Evolutionary conservation across 2,888 invertebrate genomes (phyloP).

Genomic region (Cantharis lateralis): DNA sequence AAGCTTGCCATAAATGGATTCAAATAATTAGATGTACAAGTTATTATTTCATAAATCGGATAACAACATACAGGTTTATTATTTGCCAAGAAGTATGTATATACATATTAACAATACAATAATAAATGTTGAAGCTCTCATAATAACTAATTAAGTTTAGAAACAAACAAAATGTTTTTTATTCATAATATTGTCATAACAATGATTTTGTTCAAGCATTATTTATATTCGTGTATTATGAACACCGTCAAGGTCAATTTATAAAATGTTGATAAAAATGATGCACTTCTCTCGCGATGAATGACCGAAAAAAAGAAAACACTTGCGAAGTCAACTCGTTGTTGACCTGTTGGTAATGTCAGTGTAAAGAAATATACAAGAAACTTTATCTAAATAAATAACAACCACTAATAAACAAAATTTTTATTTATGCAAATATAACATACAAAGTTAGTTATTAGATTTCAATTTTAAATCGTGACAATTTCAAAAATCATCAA

Average conservation of each 20-base stretch:
- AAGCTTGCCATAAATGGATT: neutral
- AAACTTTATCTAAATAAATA: neutral
- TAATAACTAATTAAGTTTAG: neutral
- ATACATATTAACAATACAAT: neutral
- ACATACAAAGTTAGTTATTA: neutral
- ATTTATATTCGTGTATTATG: slow-evolving; percentile 19
- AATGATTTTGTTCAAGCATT: neutral
- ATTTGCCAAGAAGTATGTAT: neutral
- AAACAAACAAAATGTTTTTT: neutral
- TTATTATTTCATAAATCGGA: neutral
- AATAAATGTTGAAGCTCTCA: neutral
- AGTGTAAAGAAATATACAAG: neutral
- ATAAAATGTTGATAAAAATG: slow-evolving; percentile 27
- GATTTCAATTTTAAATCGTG: neutral
- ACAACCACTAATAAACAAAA: neutral
- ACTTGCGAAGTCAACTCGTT: neutral
- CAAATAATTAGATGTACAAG: neutral
- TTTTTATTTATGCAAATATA: neutral
- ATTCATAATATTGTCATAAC: neutral
- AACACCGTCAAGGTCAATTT: slow-evolving; percentile 27
- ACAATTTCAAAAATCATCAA: neutral
- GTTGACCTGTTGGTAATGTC: neutral
- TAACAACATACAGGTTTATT: neutral
- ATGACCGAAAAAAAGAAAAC: slow-evolving; percentile 32
- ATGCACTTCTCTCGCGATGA: slow-evolving; percentile 35